Base-by-base conservation (phyloP, 2,888 invertebrate species). In the Caenorhabditis japonica region DNA sequence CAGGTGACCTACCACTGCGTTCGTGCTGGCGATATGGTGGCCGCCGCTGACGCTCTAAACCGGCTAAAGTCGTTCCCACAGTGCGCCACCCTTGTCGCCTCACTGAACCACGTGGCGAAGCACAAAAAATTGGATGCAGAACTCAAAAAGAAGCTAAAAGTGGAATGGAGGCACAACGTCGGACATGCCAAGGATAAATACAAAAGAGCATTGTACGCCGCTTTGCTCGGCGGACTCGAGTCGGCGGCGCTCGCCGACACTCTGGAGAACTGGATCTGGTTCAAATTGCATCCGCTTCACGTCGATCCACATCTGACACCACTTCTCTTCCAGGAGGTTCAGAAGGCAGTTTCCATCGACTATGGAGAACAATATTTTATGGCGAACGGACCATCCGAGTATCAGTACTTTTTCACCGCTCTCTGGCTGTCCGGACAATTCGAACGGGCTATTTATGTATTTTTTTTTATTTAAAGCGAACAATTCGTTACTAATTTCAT, bases 261-360 rank as follows among this genome's bases (percentile, higher is more conserved):
- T n/a, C 69, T 86, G 68, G 86, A 86, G 69, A 82, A 86, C 39
- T 86, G 86, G 86, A 72, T 86, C 34, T 86, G 86, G 86, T 79
- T 82, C 47, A 79, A 83, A 44, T 72, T 86, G 38, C 53, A 80
- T 36, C 69, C 77, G 8, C 77, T 84, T n/a, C 77, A 77, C 30
- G 73, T 85, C 15, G 81, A 85, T 58, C 78, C 80, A 25, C 68
- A 78, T 12, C 61, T 84, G 17, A 74, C 80, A 1, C 59, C 74
- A 12, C 46, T 77, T n/a, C 56, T 81, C n/a, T 84, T 83, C 59
- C 62, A 71, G 19, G 84, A 84, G 38, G 77, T 85, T 17, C 86
- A 86, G 68, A 83, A 79, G 30, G 75, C 75, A 12, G 75, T 86
- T 13, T 79, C 83, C n/a, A 70, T 82, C 33, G 86, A 86, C 46